Evolutionary conservation across 2,797 vertebrate species (phyloP).

Genomic region (Anomalospiza imberbis): DNA sequence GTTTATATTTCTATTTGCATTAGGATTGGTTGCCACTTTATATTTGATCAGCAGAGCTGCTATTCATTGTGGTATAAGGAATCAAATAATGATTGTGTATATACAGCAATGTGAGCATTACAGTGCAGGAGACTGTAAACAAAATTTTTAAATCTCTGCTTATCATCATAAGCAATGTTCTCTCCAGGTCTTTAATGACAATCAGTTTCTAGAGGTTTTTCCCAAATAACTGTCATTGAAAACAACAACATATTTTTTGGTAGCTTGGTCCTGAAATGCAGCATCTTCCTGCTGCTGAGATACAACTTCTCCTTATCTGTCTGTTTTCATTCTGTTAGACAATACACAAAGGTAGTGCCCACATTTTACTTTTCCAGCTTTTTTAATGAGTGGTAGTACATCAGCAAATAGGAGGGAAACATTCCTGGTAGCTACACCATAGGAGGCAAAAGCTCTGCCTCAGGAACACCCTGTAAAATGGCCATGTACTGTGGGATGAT

Average conservation of each 20-base stretch:
- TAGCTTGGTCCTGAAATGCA: neutral
- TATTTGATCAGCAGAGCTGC: neutral
- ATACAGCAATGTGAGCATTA: neutral
- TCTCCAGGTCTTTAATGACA: constrained; percentile 41
- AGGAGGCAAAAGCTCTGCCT: neutral
- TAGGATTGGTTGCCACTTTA: neutral
- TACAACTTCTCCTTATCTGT: neutral
- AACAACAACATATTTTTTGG: neutral
- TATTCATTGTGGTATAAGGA: constrained; percentile 4
- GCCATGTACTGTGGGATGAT: neutral
- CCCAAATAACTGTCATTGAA: constrained; percentile 16
- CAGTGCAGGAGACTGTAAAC: neutral
- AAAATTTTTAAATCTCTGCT: constrained; percentile 19
- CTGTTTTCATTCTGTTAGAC: neutral
- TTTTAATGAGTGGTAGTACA: neutral
- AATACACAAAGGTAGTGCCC: neutral
- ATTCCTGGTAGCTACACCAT: neutral
- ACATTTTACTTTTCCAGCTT: neutral
- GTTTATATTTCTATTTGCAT: neutral
- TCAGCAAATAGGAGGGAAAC: neutral
- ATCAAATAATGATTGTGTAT: neutral
- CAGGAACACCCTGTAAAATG: neutral
- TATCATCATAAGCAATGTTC: constrained; percentile 31
- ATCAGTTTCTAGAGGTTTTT: constrained; percentile 19
- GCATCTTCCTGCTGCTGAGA: neutral